Base-by-base conservation (phyloP, 2,888 invertebrate species). In the Cyclophora punctaria region DNA sequence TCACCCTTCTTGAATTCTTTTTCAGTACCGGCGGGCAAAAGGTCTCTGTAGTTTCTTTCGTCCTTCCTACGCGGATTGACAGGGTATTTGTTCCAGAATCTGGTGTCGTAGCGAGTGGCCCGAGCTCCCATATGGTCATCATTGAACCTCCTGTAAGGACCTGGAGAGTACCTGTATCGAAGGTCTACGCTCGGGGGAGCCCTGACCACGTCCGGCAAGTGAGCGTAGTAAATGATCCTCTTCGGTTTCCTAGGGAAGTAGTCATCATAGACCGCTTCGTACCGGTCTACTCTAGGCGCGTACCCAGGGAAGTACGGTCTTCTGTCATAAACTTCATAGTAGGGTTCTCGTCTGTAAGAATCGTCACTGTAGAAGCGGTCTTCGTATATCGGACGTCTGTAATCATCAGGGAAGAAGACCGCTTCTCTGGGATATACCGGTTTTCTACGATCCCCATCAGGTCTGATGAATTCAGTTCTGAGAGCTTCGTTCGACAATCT, bases 201-300 rank as follows among this genome's bases (percentile, higher is more conserved):
- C 48, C 93, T 81, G 0, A 92, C 91, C 3, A 93, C 90, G 73
- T 93, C 93, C 5, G 93, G 93, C 35, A 93, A 75, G 67, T 92
- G 92, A 0, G 93, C 92, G 60, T 93, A 93, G 67, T 93, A 93
- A 51, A 93, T 92, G 49, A 93, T 92, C 52, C 93, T 87, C 63
- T 90, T 90, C 4, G 90, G 90, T 65, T 89, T 90, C 48, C 86
- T 73, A 3, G 85, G 79, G 5, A 84, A 68, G 51, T 70, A 73
- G 60, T 81, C 84, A 56, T 88, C 85, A 49, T 83, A 81, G 3
- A 65, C 62, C 35, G 85, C 87, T 51, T 89, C 89, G 61, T 80
- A 88, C 63, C 85, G 75, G 50, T 87, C 87, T 2, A 82, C 66
- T 62, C 80, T 73, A 7, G 84, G 75, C 0, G 68, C 78, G 58